Conservation (phyloP, 2,113 vertebrate species). For the Raja brachyura region DNA sequence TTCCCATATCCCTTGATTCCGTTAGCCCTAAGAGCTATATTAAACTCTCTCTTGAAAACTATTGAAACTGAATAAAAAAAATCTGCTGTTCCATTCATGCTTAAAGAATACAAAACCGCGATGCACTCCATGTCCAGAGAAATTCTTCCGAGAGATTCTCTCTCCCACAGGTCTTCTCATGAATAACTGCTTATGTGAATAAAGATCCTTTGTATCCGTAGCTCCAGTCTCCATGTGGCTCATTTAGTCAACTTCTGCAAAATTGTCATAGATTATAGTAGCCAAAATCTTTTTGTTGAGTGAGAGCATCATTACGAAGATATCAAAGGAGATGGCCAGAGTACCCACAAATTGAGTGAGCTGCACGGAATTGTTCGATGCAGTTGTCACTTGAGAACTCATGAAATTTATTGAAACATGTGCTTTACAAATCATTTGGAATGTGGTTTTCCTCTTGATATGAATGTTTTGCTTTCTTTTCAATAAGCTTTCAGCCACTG, state of each 20-base stretch:
- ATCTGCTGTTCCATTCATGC: too few species aligned
- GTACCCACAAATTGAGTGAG: neutral
- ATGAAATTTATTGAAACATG: neutral
- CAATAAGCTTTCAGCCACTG: neutral
- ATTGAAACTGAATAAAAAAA: too few species aligned
- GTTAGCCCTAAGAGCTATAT: too few species aligned
- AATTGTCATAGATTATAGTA: neutral
- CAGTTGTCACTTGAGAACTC: neutral
- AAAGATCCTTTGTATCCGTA: too few species aligned
- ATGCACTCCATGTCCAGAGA: too few species aligned
- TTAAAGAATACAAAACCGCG: too few species aligned
- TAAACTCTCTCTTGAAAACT: too few species aligned
- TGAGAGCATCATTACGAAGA: neutral
- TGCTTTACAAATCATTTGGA: conserved; percentile 6
- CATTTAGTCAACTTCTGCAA: neutral
- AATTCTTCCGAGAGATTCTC: too few species aligned
- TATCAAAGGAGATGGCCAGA: neutral
- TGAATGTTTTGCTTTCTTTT: neutral
- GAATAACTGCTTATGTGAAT: too few species aligned
- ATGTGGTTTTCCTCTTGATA: neutral
- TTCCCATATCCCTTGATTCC: too few species aligned
- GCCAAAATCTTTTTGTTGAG: neutral
- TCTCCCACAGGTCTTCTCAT: too few species aligned
- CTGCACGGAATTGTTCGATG: neutral
- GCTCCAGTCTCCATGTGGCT: too few species aligned